phyloP scores from a whole-genome alignment of 2,888 invertebrate genomes.

The Pristionchus maxplancki region DNA sequence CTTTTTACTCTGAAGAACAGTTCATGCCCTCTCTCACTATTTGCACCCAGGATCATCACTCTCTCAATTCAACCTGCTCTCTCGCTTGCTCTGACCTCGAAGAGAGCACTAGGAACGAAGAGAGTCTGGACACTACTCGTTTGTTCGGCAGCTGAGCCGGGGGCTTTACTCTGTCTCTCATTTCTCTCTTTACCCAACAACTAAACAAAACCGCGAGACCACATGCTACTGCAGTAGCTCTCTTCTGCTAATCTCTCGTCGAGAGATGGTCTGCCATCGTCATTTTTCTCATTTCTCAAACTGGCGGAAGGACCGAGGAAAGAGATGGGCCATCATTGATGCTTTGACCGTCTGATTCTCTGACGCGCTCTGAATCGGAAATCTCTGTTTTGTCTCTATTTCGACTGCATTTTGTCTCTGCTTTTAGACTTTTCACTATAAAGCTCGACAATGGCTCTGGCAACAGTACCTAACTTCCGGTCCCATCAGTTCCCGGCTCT shows the following conservation, averaged over 20 bases:
- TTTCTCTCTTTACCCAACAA: conserved; percentile 14
- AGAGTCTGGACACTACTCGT: background rate
- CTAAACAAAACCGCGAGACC: background rate
- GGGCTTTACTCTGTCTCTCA: background rate
- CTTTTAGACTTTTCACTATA: no score
- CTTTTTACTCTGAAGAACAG: background rate
- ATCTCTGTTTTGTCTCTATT: no score
- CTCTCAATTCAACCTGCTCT: background rate
- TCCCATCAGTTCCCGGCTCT: background rate
- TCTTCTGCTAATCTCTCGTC: no score
- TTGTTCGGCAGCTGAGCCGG: background rate
- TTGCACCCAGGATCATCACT: background rate
- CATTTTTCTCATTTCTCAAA: no score
- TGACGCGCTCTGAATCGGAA: no score
- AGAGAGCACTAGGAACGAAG: background rate
- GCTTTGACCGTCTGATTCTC: no score
- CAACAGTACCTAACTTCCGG: background rate
- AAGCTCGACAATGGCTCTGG: no score
- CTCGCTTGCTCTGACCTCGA: background rate
- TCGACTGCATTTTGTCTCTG: no score
- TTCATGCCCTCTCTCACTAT: background rate
- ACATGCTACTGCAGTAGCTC: background rate
- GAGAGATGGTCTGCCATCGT: no score
- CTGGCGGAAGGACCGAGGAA: no score
- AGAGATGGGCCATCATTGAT: no score